Base-by-base conservation (phyloP, 2,888 invertebrate genomes). In the Slavum lentiscoides region DNA sequence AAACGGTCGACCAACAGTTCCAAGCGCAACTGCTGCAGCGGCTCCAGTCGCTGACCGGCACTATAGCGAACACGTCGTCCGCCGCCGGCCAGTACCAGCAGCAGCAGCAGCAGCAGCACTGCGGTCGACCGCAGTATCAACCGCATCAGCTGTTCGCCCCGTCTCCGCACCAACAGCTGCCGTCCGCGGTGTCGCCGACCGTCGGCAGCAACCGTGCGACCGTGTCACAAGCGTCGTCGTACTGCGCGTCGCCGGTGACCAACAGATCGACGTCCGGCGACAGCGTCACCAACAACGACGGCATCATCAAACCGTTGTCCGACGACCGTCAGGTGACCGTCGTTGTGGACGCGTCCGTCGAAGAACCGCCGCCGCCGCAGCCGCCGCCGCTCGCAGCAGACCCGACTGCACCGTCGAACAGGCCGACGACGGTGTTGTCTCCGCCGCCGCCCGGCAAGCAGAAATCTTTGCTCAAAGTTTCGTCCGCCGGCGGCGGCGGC, bases 161-260 rank as follows among this genome's bases (percentile, higher is more conserved):
- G 39, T 70, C 83, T 30, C 75, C 83, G 19, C 83, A 84, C 64
- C 82, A 67, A 23, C 77, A 80, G 74, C 82, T 74, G 75, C 82
- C 76, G 75, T 80, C 83, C 83, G 84, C 30, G 30, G 30, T 77
- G 82, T 83, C 83, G 21, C 84, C 88, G 86, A 67, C 67, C 86
- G 83, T 83, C 49, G 81, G 83, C 58, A 67, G 83, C 4, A 1
- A 30, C 30, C 1, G 30, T 2, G 30, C 30, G 30, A 30, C 30
- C 86, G 88, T 91, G 84, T 92, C 93, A 74, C 93, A 93, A 91
- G 92, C 90, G 11, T 84, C 87, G 21, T 85, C 86, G 73, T 85
- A 86, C 55, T 85, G 86, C 21, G 86, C 86, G 80, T 85, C 87
- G 81, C 85, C 87, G 69, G 86, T 85, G 82, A 85, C 80, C 73